These are phyloP conservation scores for Tetraodon nigroviridis DNA, from an alignment of 2,113 vertebrate genomes.

Conservation along the genomic window DNA sequence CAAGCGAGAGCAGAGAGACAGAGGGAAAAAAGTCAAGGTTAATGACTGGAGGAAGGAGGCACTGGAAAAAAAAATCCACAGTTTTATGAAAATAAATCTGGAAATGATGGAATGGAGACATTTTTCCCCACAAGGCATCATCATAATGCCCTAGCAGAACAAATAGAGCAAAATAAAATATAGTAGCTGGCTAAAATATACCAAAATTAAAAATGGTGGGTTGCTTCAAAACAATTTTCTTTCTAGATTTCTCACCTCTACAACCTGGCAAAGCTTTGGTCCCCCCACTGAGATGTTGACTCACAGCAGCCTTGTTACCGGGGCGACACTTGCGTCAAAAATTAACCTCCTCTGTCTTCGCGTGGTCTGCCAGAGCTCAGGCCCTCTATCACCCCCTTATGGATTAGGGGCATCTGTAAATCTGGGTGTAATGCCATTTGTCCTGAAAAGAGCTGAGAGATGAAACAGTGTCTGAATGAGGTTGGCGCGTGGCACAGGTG, in stretches of 20 bases:
- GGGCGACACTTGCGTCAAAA: slow-evolving; percentile 5
- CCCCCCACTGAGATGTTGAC: slow-evolving; percentile 20
- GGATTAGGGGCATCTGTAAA: slow-evolving; percentile 52
- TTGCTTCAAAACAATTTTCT: slow-evolving; percentile 24
- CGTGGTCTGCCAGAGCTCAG: slow-evolving; percentile 26
- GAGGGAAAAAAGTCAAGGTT: slow-evolving; percentile 27
- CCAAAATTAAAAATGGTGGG: slow-evolving; percentile 36
- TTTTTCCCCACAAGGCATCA: too few species aligned
- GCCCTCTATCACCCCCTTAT: slow-evolving; percentile 21
- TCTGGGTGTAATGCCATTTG: slow-evolving; percentile 46
- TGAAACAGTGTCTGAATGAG: slow-evolving; percentile 24
- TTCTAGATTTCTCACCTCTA: not conserved
- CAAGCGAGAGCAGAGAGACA: not conserved
- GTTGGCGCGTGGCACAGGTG: slow-evolving; percentile 55
- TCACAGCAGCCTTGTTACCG: slow-evolving; percentile 38
- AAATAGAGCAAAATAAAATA: too few species aligned
- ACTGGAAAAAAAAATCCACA: slow-evolving; percentile 17
- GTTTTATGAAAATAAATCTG: slow-evolving; percentile 21
- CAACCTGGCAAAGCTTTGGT: slow-evolving; percentile 16
- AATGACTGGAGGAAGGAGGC: slow-evolving; percentile 39
- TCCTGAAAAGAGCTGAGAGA: slow-evolving; percentile 26
- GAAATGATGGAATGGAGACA: not conserved
- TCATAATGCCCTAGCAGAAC: too few species aligned
- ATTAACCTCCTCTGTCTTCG: slow-evolving; percentile 25
- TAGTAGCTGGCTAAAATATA: slow-evolving; percentile 2